Base-by-base conservation (phyloP, 2,797 vertebrate genomes). In the Sebastes kiyomatsui region DNA sequence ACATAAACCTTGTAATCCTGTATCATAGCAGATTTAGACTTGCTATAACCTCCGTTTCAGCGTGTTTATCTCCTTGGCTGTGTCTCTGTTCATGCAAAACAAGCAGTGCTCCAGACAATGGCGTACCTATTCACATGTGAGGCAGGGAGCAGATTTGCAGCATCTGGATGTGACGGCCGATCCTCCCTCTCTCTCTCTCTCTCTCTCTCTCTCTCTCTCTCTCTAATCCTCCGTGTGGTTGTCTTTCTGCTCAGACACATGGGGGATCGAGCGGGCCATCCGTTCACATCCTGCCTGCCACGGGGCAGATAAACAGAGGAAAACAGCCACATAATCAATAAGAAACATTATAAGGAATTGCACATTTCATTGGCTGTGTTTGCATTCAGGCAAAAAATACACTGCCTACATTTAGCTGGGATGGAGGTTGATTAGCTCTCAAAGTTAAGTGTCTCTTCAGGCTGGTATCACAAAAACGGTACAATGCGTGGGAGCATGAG, bases 1-100 rank as follows among this genome's bases (percentile, higher is more conserved):
- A 91, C 90, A 90, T 93, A 93, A 93, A 92, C 89, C 91, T 88
- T 93, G 92, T 94, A 94, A 95, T 95, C 92, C 93, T 67, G 72
- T 90, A 92, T 94, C 89, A 91, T 79, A 89, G 87, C 76, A 88
- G 92, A 85, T 88, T 93, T 90, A 88, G 77, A 87, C 81, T 85
- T 59, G 80, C 75, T 83, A 60, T 84, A 92, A 83, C 90, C 90
- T 88, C 85, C 68, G 75, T 77, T 93, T 86, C 70, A 75, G 85
- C 80, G 81, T 90, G 88, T 92, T 89, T 93, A 89, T 91, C 92
- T 90, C 83, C 79, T 90, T 74, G 70, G 83, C 78, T 72, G 67
- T 88, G 72, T 86, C 81, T 92, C 79, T 83, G 80, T 69, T 83
- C 76, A 86, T 82, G 87, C 88, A 91, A 90, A 90, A 87, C 78